These are phyloP conservation scores for Cynaeus angustus DNA, from an alignment of 2,888 invertebrate genomes.

Conservation along the genomic window DNA sequence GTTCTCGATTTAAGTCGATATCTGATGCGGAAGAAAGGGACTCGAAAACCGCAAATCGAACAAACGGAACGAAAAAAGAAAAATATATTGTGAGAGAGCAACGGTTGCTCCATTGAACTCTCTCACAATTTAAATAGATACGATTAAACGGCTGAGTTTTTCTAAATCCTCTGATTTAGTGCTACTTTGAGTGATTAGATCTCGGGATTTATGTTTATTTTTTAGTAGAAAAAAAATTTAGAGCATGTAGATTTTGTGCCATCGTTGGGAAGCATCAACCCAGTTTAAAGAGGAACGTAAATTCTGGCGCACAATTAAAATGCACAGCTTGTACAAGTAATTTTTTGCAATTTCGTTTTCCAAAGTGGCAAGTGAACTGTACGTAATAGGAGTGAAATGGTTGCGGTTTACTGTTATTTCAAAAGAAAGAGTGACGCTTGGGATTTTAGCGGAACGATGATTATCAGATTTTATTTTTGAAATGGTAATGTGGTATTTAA, in stretches of 20 bases:
- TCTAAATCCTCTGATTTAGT: neutral
- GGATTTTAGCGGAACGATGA: conserved; percentile 25
- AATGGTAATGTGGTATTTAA: neutral
- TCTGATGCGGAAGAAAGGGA: conserved; percentile 40
- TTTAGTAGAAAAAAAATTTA: no score
- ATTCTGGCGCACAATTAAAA: neutral
- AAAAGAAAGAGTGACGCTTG: conserved; percentile 3
- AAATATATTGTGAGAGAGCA: conserved; percentile 35
- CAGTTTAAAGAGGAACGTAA: neutral
- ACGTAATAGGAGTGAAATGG: conserved; percentile 5
- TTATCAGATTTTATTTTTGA: conserved; percentile 25
- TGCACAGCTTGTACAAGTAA: neutral
- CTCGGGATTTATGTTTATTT: neutral
- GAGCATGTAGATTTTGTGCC: no score
- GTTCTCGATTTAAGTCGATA: conserved; percentile 40
- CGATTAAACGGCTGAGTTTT: conserved; percentile 21
- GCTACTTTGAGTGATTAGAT: neutral
- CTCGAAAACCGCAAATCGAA: conserved; percentile 40
- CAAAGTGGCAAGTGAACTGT: neutral
- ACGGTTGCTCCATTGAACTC: conserved; percentile 37
- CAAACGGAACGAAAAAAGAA: conserved; percentile 23
- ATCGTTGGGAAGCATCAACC: no score
- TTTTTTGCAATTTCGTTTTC: conserved; percentile 7
- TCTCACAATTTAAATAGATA: conserved; percentile 40
- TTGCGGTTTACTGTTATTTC: conserved; percentile 17